phyloP scores from a whole-genome alignment of 2,888 invertebrate genomes.

The Pogonocherus hispidulus region DNA sequence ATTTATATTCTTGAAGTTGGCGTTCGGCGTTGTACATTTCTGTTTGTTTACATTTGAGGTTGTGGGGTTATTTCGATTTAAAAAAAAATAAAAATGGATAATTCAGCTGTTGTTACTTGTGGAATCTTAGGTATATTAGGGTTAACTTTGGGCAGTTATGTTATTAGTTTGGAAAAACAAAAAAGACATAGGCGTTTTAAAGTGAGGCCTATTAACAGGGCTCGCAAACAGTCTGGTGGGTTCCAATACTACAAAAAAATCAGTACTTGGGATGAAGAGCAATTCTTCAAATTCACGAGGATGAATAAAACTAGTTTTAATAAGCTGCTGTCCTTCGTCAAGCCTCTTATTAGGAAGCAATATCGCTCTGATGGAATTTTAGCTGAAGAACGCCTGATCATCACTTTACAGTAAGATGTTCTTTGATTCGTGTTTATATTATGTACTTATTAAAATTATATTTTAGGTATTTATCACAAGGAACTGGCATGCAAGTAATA shows the following conservation, averaged over 20 bases:
- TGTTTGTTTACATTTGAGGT: too few species aligned
- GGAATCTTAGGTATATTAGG: too few species aligned
- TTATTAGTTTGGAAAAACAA: too few species aligned
- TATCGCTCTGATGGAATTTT: not conserved
- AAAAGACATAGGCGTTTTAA: not conserved
- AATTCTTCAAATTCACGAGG: slow-evolving; percentile 21
- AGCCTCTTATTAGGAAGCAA: not conserved
- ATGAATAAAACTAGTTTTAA: slow-evolving; percentile 1
- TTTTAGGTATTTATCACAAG: slow-evolving; percentile 14
- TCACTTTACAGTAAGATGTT: slow-evolving; percentile 15
- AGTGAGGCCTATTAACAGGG: slow-evolving; percentile 7
- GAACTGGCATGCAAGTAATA: slow-evolving; percentile 1
- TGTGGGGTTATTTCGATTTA: too few species aligned
- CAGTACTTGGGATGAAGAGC: slow-evolving; percentile 9
- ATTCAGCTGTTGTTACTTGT: too few species aligned
- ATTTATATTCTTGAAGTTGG: too few species aligned
- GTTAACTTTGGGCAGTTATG: too few species aligned
- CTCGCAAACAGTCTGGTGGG: not conserved
- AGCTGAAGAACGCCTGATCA: slow-evolving; percentile 5
- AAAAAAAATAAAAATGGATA: too few species aligned
- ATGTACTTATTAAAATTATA: too few species aligned
- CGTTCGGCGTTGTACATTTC: too few species aligned
- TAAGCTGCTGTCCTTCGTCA: not conserved
- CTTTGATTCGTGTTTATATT: too few species aligned
- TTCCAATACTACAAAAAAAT: slow-evolving; percentile 16